A percentile compares a stretch with the other conserved stretches of the same genome.
phyloP scores from a whole-genome alignment of 2,888 invertebrate genomes.

The Calliphora vomitoria region DNA sequence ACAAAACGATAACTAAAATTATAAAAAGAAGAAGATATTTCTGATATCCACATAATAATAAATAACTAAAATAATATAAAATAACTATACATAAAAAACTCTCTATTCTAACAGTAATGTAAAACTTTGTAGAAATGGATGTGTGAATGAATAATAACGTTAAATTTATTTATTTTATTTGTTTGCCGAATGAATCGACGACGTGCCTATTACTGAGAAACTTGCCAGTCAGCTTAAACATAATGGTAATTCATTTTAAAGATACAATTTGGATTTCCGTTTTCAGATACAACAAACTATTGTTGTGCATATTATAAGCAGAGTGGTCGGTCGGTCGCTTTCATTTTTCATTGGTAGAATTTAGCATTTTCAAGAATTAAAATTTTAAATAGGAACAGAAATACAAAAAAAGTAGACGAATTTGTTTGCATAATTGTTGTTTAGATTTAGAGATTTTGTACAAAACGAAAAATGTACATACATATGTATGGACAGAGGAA shows the following conservation, averaged over 20 bases:
- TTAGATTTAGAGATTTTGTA: conserved; percentile 12
- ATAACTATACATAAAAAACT: background rate
- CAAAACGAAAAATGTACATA: conserved; percentile 12
- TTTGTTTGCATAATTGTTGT: conserved; percentile 32
- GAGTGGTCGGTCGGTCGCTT: conserved; percentile 14
- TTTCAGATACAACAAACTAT: conserved; percentile 43
- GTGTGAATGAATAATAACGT: conserved; percentile 42
- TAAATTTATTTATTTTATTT: conserved; percentile 16
- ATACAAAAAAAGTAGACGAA: conserved; percentile 12
- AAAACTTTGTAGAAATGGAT: conserved; percentile 8
- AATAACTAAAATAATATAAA: background rate
- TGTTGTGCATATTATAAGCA: conserved; percentile 34
- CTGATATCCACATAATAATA: background rate
- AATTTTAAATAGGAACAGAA: conserved; percentile 47
- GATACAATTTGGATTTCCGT: conserved; percentile 64
- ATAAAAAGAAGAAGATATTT: background rate
- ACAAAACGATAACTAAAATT: too few species aligned
- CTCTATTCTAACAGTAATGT: background rate
- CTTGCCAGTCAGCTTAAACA: conserved; percentile 41
- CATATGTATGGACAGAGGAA: background rate
- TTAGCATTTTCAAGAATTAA: conserved; percentile 32
- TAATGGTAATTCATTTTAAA: conserved; percentile 55
- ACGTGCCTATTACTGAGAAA: conserved; percentile 31
- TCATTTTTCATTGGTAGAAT: conserved; percentile 30
- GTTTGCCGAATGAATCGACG: background rate